Conservation (phyloP, 2,888 invertebrate genomes). For the Apomyelois bistriatella region DNA sequence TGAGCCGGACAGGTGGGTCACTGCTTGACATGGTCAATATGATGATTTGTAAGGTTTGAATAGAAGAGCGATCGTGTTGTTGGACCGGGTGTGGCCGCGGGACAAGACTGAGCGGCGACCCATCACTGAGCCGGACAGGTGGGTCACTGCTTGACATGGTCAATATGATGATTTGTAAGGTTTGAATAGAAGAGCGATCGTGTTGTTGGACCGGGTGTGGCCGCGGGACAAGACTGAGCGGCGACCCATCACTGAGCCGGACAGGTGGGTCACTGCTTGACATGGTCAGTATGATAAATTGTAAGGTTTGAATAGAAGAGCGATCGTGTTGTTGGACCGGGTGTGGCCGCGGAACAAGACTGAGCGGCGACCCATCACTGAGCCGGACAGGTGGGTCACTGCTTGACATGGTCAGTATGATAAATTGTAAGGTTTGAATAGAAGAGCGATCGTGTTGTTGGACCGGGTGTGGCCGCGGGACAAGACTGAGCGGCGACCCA, state of each 20-base stretch:
- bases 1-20: constrained; percentile 82
- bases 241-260: constrained; percentile 88
- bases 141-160: not conserved
- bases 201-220: constrained; percentile 96
- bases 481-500: constrained; percentile 87
- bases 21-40: not conserved
- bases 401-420: too few species aligned
- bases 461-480: constrained; percentile 97
- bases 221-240: constrained; percentile 91
- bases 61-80: constrained; percentile 92
- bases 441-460: constrained; percentile 93
- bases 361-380: constrained; percentile 87
- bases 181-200: constrained; percentile 94
- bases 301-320: constrained; percentile 94
- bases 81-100: constrained; percentile 95
- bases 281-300: too few species aligned
- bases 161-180: constrained; percentile 63
- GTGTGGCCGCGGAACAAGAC: constrained; percentile 97
- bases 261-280: constrained; percentile 58
- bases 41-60: not conserved
- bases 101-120: constrained; percentile 90
- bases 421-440: constrained; percentile 95
- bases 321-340: constrained; percentile 94
- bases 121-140: constrained; percentile 89
- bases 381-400: constrained; percentile 81